Conservation (phyloP, 2,888 invertebrate species). For the Drosophila fungiperda region DNA sequence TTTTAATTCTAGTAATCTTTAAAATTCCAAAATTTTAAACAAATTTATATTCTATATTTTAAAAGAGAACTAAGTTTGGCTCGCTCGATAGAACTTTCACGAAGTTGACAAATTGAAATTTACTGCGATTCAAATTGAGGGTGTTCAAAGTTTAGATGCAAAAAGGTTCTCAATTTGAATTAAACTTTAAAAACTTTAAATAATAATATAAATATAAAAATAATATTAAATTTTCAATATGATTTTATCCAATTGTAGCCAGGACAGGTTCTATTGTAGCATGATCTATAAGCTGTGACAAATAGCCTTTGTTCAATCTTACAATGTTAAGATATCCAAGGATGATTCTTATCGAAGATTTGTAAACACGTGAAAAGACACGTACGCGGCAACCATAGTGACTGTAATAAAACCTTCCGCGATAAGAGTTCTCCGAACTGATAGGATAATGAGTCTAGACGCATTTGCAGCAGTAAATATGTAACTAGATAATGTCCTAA, state of each 20-base stretch:
- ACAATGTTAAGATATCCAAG: no score
- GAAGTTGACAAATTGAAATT: neutral
- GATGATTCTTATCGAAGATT: no score
- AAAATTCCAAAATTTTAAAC: neutral
- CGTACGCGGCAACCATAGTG: no score
- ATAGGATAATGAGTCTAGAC: no score
- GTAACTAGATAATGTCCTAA: no score
- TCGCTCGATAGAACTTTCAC: neutral
- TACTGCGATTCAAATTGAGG: neutral
- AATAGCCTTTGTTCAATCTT: no score
- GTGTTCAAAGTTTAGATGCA: neutral
- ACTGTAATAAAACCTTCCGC: no score
- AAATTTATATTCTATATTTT: neutral
- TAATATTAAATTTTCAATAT: neutral
- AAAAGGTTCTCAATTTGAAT: neutral
- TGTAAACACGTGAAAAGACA: no score
- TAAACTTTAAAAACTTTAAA: neutral
- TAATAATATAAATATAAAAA: neutral
- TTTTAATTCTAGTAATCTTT: neutral
- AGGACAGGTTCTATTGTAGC: neutral
- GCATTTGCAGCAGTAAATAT: no score
- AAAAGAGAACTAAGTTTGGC: neutral
- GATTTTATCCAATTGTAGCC: neutral
- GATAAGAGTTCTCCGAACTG: no score
- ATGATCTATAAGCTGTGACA: constrained; percentile 4